Conservation (phyloP, 2,888 invertebrate genomes). For the Tridacna gigas region DNA sequence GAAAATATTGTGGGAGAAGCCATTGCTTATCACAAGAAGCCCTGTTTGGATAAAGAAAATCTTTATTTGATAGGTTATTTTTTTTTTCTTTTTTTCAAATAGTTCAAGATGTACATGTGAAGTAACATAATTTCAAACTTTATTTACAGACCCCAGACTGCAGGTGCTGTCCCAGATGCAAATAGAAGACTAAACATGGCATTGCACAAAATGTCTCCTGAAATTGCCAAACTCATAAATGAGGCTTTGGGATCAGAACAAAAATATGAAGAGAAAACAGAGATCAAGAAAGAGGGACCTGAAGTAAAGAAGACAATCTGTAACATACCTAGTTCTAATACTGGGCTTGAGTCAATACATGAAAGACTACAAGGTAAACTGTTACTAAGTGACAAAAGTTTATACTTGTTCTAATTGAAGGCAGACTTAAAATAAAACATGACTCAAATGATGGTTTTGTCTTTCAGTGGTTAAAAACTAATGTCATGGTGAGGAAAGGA, state of each 20-base stretch:
- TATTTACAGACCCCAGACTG: constrained; percentile 67
- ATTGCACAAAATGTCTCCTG: constrained; percentile 72
- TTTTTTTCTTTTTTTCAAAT: too few species aligned
- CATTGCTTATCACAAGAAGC: too few species aligned
- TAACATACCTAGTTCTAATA: constrained; percentile 28
- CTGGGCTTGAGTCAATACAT: constrained; percentile 55
- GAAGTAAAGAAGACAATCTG: constrained; percentile 20
- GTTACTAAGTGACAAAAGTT: too few species aligned
- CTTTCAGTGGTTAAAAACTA: too few species aligned
- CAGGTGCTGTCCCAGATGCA: constrained; percentile 49
- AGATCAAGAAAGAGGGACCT: neutral
- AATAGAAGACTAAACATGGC: constrained; percentile 66
- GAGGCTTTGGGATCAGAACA: constrained; percentile 60
- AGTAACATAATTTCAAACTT: too few species aligned
- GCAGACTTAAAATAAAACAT: neutral
- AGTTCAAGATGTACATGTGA: too few species aligned
- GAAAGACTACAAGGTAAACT: constrained; percentile 54
- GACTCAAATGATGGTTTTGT: neutral
- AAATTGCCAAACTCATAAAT: constrained; percentile 67
- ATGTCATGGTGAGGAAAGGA: too few species aligned
- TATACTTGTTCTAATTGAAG: too few species aligned
- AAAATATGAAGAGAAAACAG: neutral
- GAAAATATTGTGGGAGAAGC: too few species aligned
- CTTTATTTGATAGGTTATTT: too few species aligned
- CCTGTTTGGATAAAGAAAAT: too few species aligned